Base-by-base conservation (phyloP, 2,797 vertebrate genomes). In the Pangasius macronema region DNA sequence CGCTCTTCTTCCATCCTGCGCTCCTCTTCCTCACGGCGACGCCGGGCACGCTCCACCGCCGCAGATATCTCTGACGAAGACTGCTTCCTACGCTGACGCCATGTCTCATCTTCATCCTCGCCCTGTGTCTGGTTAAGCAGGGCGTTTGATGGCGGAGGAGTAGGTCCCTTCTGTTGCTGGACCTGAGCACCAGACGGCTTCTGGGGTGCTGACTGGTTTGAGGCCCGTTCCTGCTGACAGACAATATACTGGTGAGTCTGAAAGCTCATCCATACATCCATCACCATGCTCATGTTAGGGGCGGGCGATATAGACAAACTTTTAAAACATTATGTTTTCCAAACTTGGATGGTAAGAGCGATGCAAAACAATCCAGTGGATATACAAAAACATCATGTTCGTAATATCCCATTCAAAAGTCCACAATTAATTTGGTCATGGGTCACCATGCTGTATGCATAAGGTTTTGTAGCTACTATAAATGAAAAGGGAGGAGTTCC, bases 1-100 rank as follows among this genome's bases (percentile, higher is more conserved):
- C 98, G 95, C 89, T 98, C 97, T 81, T 99, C 98, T 90, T 98
- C 97, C 98, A 99, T 98, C 73, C 97, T 94, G 0, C 97, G 96
- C 39, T 99, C 97, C 82, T 99, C 98, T 65, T 98, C 97, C 27
- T 98, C 98, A 0, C 98, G 96, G 0, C 98, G 95, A 0, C 97
- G 95, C 3, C 98, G 95, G 0, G 98, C 98, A 13, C 98, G 95
- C 91, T 98, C 98, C 84, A 98, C 98, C 0, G 97, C 98, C 0
- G 96, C 96, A 4, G 98, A 98, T 73, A 99, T 98, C 91, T 98
- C 97, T 0, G 97, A 94, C 1, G 97, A 98, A 0, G 98, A 98
- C 87, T 99, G 97, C 87, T 98, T 98, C 18, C 97, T 94, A 24
- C 97, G 95, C 91, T 98, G 97, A 22, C 98, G 96, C 98, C 97